Conservation (phyloP, 1,140 invertebrate genomes). For the Cotesia vestalis region DNA sequence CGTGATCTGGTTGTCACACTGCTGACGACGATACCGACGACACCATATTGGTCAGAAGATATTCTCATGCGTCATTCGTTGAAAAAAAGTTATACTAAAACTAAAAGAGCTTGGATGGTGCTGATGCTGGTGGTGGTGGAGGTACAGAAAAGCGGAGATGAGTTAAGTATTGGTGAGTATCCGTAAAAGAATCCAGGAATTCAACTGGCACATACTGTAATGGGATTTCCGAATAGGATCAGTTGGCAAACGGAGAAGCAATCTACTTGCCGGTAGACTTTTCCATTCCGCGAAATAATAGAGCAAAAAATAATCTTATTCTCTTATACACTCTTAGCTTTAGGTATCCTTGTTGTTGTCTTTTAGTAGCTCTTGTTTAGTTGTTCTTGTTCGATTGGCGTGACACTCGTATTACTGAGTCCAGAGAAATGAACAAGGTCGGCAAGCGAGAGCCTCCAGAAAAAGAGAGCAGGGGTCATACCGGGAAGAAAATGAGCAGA, state of each 20-base stretch:
- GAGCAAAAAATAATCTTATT: slow-evolving; percentile 50
- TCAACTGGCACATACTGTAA: slow-evolving; percentile 28
- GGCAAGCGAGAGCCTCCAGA: slow-evolving; percentile 23
- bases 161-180: background rate
- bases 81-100: slow-evolving; percentile 9
- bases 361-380: background rate
- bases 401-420: too few species aligned
- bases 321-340: slow-evolving; percentile 31
- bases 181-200: slow-evolving; percentile 31
- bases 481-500: slow-evolving; percentile 30
- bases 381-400: slow-evolving; percentile 8
- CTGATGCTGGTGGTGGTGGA: too few species aligned
- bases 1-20: slow-evolving; percentile 16
- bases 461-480: slow-evolving; percentile 4
- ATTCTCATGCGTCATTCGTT: slow-evolving; percentile 2
- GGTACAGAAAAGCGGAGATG: background rate
- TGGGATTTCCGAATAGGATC: slow-evolving; percentile 27
- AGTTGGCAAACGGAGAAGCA: slow-evolving; percentile 24
- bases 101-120: background rate
- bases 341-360: background rate
- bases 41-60: background rate
- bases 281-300: slow-evolving; percentile 60
- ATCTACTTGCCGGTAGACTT: slow-evolving; percentile 43
- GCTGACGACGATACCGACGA: background rate
- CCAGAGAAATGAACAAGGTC: slow-evolving; percentile 33